Conservation (phyloP, 2,888 invertebrate genomes). For the Acleris cristana region DNA sequence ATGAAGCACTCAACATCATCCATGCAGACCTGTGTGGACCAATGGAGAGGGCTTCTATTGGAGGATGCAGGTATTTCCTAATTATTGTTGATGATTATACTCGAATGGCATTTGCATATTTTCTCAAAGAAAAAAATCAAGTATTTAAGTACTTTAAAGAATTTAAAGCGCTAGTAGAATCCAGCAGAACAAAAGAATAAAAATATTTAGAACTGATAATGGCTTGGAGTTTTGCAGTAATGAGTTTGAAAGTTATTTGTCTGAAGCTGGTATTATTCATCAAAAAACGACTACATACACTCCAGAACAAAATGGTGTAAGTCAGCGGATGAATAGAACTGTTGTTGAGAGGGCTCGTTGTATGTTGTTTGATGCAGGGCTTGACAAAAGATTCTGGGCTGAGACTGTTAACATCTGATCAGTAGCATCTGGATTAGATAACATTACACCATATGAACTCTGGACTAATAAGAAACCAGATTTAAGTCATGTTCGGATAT, state of each 20-base stretch:
- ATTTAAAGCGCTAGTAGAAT: slow-evolving; percentile 35
- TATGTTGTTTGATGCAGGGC: slow-evolving; percentile 39
- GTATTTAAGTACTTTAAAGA: slow-evolving; percentile 4
- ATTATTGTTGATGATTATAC: too few relatives aligned
- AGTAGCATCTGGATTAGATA: slow-evolving; percentile 35
- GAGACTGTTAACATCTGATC: slow-evolving; percentile 40
- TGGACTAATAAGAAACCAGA: slow-evolving; percentile 42
- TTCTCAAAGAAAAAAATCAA: slow-evolving; percentile 5
- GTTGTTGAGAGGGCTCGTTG: slow-evolving; percentile 41
- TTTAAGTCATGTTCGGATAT: slow-evolving; percentile 35
- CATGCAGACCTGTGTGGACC: too few relatives aligned
- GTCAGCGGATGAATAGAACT: slow-evolving; percentile 40
- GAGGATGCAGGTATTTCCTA: too few relatives aligned
- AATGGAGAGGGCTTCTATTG: too few relatives aligned
- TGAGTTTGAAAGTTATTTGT: slow-evolving; percentile 38
- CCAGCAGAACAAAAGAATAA: slow-evolving; percentile 27
- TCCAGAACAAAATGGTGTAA: slow-evolving; percentile 43
- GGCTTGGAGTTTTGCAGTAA: slow-evolving; percentile 39
- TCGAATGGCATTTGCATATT: slow-evolving; percentile 1
- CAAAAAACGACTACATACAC: slow-evolving; percentile 42
- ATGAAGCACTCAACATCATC: too few relatives aligned
- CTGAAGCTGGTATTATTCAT: slow-evolving; percentile 40
- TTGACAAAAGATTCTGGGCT: slow-evolving; percentile 27
- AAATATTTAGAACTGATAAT: slow-evolving; percentile 37
- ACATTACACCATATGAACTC: slow-evolving; percentile 41